Conservation (phyloP, 2,113 vertebrate species). For the Dasyornis broadbenti region DNA sequence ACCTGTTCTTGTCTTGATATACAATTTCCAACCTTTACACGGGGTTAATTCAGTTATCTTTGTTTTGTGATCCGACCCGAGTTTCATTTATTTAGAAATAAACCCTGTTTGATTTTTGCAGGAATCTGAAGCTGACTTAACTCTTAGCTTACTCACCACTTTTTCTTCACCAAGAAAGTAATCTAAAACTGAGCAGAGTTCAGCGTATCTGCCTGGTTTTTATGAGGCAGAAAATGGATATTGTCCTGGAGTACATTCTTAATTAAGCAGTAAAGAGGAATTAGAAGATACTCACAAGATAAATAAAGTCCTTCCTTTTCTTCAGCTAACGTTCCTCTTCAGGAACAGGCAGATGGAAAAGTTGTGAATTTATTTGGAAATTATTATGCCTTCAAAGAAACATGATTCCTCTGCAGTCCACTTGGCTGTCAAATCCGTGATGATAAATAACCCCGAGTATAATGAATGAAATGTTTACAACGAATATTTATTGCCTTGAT, state of each 20-base stretch:
- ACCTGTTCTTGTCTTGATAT: not conserved
- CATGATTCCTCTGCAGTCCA: not conserved
- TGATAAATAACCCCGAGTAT: not conserved
- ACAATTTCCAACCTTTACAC: not conserved
- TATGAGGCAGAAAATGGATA: not conserved
- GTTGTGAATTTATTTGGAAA: not conserved
- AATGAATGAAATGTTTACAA: not conserved
- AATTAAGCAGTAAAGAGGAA: not conserved
- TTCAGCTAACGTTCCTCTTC: not conserved
- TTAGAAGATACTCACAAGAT: not conserved
- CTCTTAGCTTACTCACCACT: not conserved
- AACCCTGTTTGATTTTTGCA: not conserved
- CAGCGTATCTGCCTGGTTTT: not conserved
- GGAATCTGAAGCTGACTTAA: not conserved
- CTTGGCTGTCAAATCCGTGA: not conserved
- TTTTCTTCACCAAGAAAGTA: not conserved
- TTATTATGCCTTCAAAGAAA: not conserved
- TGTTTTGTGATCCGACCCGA: not conserved
- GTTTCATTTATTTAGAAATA: not conserved
- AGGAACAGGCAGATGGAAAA: not conserved
- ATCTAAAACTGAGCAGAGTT: not conserved
- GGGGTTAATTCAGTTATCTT: not conserved
- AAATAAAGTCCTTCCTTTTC: not conserved
- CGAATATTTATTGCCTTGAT: not conserved
- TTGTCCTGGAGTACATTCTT: not conserved